Conservation (phyloP, 2,888 invertebrate genomes). For the Dolichopus griseipennis region DNA sequence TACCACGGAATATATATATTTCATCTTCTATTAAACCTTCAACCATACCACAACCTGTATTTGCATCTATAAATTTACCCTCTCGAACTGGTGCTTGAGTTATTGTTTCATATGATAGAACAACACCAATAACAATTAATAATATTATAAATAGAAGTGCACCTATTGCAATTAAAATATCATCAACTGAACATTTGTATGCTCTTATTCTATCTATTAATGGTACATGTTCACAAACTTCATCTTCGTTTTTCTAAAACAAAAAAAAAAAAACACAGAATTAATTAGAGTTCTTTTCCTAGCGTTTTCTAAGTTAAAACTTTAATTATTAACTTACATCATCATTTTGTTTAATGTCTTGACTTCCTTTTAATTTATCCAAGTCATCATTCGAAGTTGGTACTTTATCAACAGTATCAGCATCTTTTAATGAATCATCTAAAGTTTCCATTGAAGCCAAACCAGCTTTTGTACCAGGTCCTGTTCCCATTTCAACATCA, state of each 20-base stretch:
- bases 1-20: constrained; percentile 70
- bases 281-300: background rate
- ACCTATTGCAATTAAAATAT: constrained; percentile 50
- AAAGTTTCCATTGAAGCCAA: constrained; percentile 75
- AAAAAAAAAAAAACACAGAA: background rate
- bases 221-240: constrained; percentile 37
- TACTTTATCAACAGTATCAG: constrained; percentile 48
- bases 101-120: constrained; percentile 52
- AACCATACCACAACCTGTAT: constrained; percentile 68
- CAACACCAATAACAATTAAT: constrained; percentile 54
- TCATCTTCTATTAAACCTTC: constrained; percentile 72
- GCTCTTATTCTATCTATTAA: constrained; percentile 53
- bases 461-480: constrained; percentile 54
- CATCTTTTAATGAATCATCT: constrained; percentile 60
- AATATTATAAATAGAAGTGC: constrained; percentile 52
- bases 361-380: constrained; percentile 54
- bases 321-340: constrained; percentile 27
- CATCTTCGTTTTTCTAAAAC: constrained; percentile 33
- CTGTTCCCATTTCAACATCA: constrained; percentile 48
- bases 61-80: constrained; percentile 62
- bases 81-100: constrained; percentile 57
- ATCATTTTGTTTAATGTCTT: constrained; percentile 37
- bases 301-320: background rate
- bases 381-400: constrained; percentile 50
- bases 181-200: constrained; percentile 58